Evolutionary conservation across 2,113 vertebrate species (phyloP), one percentile per base, ranked within the genome.

Genomic region (Dryoscopus gambensis): DNA sequence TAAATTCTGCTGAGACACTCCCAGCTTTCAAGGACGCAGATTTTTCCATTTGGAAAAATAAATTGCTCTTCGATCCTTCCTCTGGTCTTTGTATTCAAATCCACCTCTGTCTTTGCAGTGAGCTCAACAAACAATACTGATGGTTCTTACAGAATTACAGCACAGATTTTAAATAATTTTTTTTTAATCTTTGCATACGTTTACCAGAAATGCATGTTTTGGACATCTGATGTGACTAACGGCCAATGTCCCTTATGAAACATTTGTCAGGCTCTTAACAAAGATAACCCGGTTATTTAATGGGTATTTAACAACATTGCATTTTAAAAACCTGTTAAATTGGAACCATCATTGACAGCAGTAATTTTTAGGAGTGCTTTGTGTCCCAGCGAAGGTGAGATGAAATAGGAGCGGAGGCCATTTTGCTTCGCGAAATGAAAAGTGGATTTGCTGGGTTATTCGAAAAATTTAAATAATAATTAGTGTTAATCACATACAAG

Each of bases 381-480:
- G 8, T 64, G 3, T 73, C 55, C 15, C 24, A 11, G 46, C 1
- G 39, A 60, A 92, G 69, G 80, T 62, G 71, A 25, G 35, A 39
- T 52, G 86, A 77, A 55, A 64, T 10, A 21, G 50, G 53, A 91
- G 85, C 60, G 82, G 96, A 97, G 80, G 95, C 95, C 95, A 97
- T 97, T 97, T 97, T 97, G 81, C 94, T 82, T 79, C 6, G 5
- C 87, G 60, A 65, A 50, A 50, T 53, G 87, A 75, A 30, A 70
- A 53, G 88, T 82, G 55, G 69, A 53, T 94, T 90, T 88, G 37
- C 88, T 73, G 89, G 57, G 40, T 84, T 52, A 85, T 93, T 93
- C 0, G 3, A 74, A 79, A 91, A 69, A 82, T 76, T 80, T 90
- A 71, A 96, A 87, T 92, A 59, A 70, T 86, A 92, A 93, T 95